Base-by-base conservation (phyloP, 2,113 vertebrate species). In the Apodemus sylvaticus region DNA sequence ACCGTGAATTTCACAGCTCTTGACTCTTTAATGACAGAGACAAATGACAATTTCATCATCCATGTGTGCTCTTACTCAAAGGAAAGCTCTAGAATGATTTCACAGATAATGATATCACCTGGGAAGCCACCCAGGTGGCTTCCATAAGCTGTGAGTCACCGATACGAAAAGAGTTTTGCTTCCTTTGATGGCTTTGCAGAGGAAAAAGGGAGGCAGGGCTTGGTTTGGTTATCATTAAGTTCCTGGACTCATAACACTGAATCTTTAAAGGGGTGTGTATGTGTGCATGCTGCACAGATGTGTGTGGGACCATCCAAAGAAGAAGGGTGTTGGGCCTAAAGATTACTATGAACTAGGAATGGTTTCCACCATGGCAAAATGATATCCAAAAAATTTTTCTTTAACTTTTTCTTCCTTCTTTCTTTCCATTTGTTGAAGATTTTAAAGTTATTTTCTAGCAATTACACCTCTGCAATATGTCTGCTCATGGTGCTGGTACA, bases 371-470 rank as follows among this genome's bases (percentile, higher is more conserved):
- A 26, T 29, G 31, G 24, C 2, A 55, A 64, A 70, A 78, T 11
- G 12, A 16, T n/a, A 53, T 62, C 51, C 3, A n/a, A 53, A 0
- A 1, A 53, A 55, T 62, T 62, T 14, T 94, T 1, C 79, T 76
- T 39, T 5, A 0, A 0, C 31, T 34, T 93, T 55, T 78, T 88
- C 5, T 42, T 89, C 10, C 24, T 88, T 97, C 53, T 36, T 82
- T 45, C 66, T 36, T 36, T 36, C 26, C 17, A 66, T 51, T 95
- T 93, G 31, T 71, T 86, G 17, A 53, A 71, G 58, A 82, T 77
- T 83, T 85, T 62, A 85, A 26, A 78, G 73, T 90, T 60, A 31
- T 94, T 95, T 94, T 45, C 39, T 64, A 85, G 20, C 39, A 85
- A 45, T 85, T 31, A 70, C 4, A 79, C 70, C 48, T 66, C 89